Conservation (phyloP, 92 coral and sea anemone species). For the Porites divaricata region DNA sequence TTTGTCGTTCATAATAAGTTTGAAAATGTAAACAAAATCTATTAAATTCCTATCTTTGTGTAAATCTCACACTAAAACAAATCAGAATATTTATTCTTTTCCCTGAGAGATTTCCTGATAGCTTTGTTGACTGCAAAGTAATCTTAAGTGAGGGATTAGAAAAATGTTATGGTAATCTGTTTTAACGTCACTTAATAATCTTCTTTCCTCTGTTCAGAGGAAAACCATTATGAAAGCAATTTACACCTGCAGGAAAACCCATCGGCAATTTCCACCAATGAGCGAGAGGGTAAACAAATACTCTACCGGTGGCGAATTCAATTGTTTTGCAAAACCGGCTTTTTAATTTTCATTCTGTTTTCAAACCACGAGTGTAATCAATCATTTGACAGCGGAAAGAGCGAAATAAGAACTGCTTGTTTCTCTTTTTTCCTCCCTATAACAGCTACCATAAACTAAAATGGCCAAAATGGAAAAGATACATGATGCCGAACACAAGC, state of each 20-base stretch:
- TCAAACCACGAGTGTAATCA: background rate
- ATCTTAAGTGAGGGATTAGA: background rate
- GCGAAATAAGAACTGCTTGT: too few species aligned
- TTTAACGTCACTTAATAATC: slow-evolving; percentile 1
- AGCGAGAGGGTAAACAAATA: background rate
- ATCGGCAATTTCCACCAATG: slow-evolving; percentile 16
- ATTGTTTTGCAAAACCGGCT: background rate
- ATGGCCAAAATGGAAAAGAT: slow-evolving; percentile 10
- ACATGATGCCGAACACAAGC: background rate
- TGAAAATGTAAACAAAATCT: background rate
- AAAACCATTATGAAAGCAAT: background rate
- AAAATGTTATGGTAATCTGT: background rate
- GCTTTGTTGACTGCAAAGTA: background rate
- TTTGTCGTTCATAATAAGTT: background rate
- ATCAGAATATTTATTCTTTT: too few species aligned
- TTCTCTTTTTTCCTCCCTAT: background rate
- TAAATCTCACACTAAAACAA: background rate
- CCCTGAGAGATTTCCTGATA: background rate
- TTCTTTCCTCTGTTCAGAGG: background rate
- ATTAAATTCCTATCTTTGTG: background rate
- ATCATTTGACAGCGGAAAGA: background rate
- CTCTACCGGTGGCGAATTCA: slow-evolving; percentile 6
- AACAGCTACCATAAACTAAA: too few species aligned
- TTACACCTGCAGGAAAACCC: slow-evolving; percentile 6
- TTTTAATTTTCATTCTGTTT: background rate